Evolutionary conservation across 1,140 invertebrate species (phyloP).

Genomic region (Temnothorax curvispinosus): DNA sequence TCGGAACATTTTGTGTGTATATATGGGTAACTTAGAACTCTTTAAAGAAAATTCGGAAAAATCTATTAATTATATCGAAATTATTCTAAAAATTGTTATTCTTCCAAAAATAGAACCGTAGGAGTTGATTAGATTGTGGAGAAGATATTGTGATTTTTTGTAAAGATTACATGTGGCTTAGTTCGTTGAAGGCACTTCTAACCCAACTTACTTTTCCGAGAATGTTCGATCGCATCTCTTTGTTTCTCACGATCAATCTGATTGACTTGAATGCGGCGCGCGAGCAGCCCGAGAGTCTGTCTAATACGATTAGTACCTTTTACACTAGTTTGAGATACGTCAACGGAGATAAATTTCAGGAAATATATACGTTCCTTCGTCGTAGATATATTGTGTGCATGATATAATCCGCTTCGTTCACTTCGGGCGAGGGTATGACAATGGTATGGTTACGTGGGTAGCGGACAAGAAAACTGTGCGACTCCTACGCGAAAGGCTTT

Average conservation of each 20-base stretch:
- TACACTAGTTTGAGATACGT: neutral
- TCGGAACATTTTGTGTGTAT: neutral
- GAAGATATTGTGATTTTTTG: neutral
- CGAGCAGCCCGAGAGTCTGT: neutral
- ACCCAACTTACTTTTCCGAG: neutral
- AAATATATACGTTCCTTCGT: neutral
- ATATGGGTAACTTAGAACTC: neutral
- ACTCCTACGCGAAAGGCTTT: conserved; percentile 55
- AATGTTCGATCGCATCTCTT: neutral
- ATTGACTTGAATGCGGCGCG: neutral
- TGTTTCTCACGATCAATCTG: neutral
- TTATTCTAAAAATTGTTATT: neutral
- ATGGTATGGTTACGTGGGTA: conserved; percentile 64
- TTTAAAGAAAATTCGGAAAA: neutral
- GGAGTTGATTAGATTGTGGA: neutral
- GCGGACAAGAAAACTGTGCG: conserved; percentile 62
- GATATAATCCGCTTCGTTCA: conserved; percentile 30
- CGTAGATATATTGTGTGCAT: neutral
- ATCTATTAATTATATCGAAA: neutral
- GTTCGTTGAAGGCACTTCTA: neutral
- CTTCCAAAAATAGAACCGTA: neutral
- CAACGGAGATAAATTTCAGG: conserved; percentile 5
- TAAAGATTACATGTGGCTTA: neutral
- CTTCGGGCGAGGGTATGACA: conserved; percentile 61
- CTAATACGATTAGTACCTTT: conserved; percentile 3